Evolutionary conservation across 2,888 invertebrate species (phyloP).

Genomic region (Helobdella robusta): DNA sequence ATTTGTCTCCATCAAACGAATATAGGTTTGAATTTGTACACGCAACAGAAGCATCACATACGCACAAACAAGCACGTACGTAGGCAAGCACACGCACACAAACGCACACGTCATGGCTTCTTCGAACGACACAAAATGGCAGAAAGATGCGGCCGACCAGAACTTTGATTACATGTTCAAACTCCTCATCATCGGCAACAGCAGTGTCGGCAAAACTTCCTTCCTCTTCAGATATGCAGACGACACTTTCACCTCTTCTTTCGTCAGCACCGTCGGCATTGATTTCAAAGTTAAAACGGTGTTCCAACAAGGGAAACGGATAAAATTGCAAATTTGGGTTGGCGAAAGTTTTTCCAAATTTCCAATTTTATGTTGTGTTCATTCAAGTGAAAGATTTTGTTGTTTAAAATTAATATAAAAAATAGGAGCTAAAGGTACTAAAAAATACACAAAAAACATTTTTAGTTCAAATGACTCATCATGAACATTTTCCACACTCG

Average conservation of each 20-base stretch:
- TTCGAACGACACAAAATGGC: conserved; percentile 48
- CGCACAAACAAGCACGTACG: too few species aligned
- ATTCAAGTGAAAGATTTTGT: too few species aligned
- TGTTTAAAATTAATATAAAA: too few species aligned
- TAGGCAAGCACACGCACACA: too few species aligned
- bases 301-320: conserved; percentile 96
- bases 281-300: conserved; percentile 99
- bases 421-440: too few species aligned
- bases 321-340: conserved; percentile 84
- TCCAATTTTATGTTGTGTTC: background rate
- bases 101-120: too few species aligned
- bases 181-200: conserved; percentile 51
- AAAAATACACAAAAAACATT: too few species aligned
- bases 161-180: conserved; percentile 53
- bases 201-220: conserved; percentile 86
- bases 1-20: too few species aligned
- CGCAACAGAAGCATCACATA: too few species aligned
- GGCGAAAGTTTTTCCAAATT: conserved; percentile 31
- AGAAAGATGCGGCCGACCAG: conserved; percentile 51
- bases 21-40: too few species aligned
- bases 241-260: conserved; percentile 98
- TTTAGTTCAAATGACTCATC: too few species aligned
- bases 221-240: conserved; percentile 98
- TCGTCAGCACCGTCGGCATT: conserved; percentile 98
- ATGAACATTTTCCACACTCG: too few species aligned